Conservation (phyloP, 1,140 invertebrate genomes). For the Drosophila sucinea region DNA sequence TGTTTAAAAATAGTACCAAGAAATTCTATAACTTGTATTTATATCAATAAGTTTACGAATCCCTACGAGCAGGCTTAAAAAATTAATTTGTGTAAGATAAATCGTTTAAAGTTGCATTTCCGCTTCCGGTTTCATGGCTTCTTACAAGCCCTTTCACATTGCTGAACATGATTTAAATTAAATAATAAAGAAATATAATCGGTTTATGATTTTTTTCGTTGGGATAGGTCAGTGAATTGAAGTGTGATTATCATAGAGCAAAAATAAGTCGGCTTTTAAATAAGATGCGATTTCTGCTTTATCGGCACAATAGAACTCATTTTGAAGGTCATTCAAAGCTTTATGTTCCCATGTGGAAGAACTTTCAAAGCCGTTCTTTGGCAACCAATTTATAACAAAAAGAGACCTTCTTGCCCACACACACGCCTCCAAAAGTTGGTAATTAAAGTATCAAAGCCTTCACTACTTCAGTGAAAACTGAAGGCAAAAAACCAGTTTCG, state of each 20-base stretch:
- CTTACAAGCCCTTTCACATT: too few relatives aligned
- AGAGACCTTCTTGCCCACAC: not conserved
- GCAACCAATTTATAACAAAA: conserved; percentile 8
- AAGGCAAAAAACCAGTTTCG: conserved; percentile 10
- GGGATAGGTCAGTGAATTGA: conserved; percentile 7
- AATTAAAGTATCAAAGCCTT: conserved; percentile 19
- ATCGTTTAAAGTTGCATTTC: too few relatives aligned
- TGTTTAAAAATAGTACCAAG: too few relatives aligned
- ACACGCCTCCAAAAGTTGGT: conserved; percentile 16
- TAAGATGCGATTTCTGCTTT: not conserved
- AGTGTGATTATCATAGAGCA: conserved; percentile 1
- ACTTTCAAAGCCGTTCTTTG: conserved; percentile 1
- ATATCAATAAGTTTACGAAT: too few relatives aligned
- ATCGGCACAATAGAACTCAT: not conserved
- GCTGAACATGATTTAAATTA: too few relatives aligned
- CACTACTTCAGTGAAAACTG: not conserved
- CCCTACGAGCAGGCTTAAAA: too few relatives aligned
- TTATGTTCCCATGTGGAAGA: not conserved
- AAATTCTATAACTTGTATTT: too few relatives aligned
- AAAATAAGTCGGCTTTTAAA: not conserved
- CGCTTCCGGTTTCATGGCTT: too few relatives aligned
- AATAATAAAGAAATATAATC: too few relatives aligned
- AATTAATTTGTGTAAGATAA: too few relatives aligned
- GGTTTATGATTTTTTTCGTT: not conserved
- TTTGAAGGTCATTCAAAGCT: conserved; percentile 7